Base-by-base conservation (phyloP, 2,797 vertebrate species). In the Poliocrania exsul region DNA sequence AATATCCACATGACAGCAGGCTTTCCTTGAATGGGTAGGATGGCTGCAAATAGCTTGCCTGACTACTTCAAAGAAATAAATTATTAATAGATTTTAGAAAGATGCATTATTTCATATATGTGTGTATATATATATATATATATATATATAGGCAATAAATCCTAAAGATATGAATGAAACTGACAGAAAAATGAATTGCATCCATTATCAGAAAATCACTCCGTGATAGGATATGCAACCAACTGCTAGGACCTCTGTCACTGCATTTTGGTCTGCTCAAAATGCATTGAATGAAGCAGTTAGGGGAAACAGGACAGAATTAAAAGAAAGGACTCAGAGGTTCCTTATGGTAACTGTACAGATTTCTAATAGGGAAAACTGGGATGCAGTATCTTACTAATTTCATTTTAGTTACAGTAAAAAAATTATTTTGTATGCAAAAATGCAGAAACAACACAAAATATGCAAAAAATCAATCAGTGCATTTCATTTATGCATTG, bases 51-150 rank as follows among this genome's bases (percentile, higher is more conserved):
- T 37, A 64, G 37, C 40, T 69, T 60, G 12, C 46, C 64, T 54
- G 31, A 67, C 47, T 90, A 8, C 35, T 40, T 31, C 12, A 58
- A 77, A 75, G 6, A 92, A 82, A 82, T 16, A 17, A 1, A 25
- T 24, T 49, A 33, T 31, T 54, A 66, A 20, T 0, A 83, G 23
- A 58, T 78, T 86, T 65, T 60, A 61, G 38, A 90, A 84, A 86
- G 90, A 96, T 97, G 95, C 96, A 97, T 97, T 97, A 96, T 97
- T 97, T 96, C 96, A 94, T 79, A 86, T 53, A 42, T 60, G 29
- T 51, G 29, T 23, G 17, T 53, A 46, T 46, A 23, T 46, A 46
- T 75, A 92, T n/a, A n/a, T 53, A 42, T 60, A 51, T 51, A 51
- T 23, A 29, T 53, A 46, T 46, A 23, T 46, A 46, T 75, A 92